Evolutionary conservation across 2,797 vertebrate genomes (phyloP).

Genomic region (Chelidonichthys spinosus): DNA sequence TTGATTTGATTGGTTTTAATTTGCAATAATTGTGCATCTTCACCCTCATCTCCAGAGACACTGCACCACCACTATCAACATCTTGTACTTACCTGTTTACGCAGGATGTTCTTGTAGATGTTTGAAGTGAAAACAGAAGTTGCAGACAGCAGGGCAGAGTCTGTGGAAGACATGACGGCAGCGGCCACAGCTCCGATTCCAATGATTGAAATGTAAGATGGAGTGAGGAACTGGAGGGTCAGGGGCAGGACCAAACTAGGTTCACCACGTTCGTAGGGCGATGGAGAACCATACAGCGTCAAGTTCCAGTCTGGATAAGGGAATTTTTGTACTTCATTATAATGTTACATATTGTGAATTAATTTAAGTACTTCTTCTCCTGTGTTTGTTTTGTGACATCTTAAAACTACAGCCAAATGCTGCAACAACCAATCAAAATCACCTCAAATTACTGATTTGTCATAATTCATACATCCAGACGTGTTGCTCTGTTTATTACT

Average conservation of each 20-base stretch:
- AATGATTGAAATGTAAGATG: conserved; percentile 54
- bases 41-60: background rate
- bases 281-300: conserved; percentile 47
- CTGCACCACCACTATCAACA: background rate
- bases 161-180: conserved; percentile 75
- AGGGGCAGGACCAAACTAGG: conserved; percentile 56
- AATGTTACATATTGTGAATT: no score
- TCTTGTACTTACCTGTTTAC: conserved; percentile 26
- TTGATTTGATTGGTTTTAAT: background rate
- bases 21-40: background rate
- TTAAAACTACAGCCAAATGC: no score
- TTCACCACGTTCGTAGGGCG: conserved; percentile 44
- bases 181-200: conserved; percentile 71
- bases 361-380: no score
- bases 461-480: no score
- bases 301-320: conserved; percentile 69
- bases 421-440: no score
- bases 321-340: background rate
- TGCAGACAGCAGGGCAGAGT: conserved; percentile 73
- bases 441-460: no score
- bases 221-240: conserved; percentile 62
- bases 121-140: conserved; percentile 73
- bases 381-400: no score
- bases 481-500: no score
- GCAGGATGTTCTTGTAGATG: conserved; percentile 71